Evolutionary conservation across 2,888 invertebrate genomes (phyloP).

Genomic region (Drosophila putrida): DNA sequence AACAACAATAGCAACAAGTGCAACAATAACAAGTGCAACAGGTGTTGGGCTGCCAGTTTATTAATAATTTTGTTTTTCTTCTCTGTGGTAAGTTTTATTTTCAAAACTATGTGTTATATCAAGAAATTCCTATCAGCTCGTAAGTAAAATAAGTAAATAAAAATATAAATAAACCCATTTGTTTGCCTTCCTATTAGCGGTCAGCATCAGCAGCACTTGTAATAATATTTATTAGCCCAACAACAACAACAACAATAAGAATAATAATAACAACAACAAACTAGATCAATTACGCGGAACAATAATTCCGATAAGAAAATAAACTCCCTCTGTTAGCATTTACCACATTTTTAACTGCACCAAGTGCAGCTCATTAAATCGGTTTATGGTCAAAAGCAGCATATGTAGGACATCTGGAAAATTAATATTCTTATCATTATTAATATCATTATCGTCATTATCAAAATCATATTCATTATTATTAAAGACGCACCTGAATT

Average conservation of each 20-base stretch:
- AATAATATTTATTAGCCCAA: conserved; percentile 63
- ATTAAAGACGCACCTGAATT: neutral
- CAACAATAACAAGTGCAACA: conserved; percentile 45
- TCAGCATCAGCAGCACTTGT: conserved; percentile 63
- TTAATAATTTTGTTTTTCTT: conserved; percentile 21
- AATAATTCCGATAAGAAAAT: conserved; percentile 61
- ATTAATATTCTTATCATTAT: conserved; percentile 37
- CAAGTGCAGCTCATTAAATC: conserved; percentile 38
- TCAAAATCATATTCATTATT: conserved; percentile 1
- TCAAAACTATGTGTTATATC: conserved; percentile 10
- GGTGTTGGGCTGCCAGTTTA: conserved; percentile 58
- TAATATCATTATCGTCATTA: conserved; percentile 16
- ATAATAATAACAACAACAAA: conserved; percentile 18
- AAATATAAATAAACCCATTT: conserved; percentile 13
- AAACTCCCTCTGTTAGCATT: neutral
- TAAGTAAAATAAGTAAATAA: neutral
- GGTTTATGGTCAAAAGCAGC: conserved; percentile 23
- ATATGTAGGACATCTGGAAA: conserved; percentile 26
- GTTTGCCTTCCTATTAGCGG: conserved; percentile 60
- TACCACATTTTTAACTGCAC: neutral
- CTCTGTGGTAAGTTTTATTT: conserved; percentile 58
- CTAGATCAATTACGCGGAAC: conserved; percentile 72
- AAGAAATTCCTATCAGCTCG: neutral
- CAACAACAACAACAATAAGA: conserved; percentile 6
- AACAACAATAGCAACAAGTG: conserved; percentile 18